A percentile compares a stretch with the other conserved stretches of the same genome.
Conservation (phyloP, 2,797 vertebrate genomes). For the Pseudocheirus occidentalis region DNA sequence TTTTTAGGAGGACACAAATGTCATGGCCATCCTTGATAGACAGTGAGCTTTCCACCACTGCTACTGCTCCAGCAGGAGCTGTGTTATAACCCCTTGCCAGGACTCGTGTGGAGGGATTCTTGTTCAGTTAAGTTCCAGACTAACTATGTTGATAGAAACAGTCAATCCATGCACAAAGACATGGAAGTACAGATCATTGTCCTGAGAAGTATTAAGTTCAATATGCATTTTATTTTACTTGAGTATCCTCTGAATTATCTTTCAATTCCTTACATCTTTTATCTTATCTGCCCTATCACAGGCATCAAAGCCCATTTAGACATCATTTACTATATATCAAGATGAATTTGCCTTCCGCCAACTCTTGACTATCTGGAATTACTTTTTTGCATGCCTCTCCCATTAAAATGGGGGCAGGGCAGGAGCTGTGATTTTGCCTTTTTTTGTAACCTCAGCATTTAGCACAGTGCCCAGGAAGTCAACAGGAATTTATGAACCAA, state of each 20-base stretch:
- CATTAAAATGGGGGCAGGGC: background rate
- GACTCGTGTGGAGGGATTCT: too few species aligned
- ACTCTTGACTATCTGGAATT: background rate
- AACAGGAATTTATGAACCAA: background rate
- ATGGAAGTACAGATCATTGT: background rate
- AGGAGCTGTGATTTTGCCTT: background rate
- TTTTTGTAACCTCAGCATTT: background rate
- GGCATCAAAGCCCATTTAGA: background rate
- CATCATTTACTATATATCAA: background rate
- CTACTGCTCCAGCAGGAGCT: too few species aligned
- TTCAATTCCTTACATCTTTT: background rate
- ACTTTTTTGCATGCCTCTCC: background rate
- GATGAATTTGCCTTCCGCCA: background rate
- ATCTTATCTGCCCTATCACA: background rate
- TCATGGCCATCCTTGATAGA: too few species aligned
- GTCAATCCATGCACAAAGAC: background rate
- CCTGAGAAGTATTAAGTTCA: background rate
- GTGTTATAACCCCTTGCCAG: too few species aligned
- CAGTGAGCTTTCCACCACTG: too few species aligned
- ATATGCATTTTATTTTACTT: background rate
- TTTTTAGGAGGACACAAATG: background rate
- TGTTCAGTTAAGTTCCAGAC: background rate
- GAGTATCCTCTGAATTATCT: background rate
- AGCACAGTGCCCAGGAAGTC: background rate
- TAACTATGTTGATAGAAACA: background rate